Evolutionary conservation across 1,140 invertebrate genomes (phyloP).

Genomic region (Neodiprion fabricii): DNA sequence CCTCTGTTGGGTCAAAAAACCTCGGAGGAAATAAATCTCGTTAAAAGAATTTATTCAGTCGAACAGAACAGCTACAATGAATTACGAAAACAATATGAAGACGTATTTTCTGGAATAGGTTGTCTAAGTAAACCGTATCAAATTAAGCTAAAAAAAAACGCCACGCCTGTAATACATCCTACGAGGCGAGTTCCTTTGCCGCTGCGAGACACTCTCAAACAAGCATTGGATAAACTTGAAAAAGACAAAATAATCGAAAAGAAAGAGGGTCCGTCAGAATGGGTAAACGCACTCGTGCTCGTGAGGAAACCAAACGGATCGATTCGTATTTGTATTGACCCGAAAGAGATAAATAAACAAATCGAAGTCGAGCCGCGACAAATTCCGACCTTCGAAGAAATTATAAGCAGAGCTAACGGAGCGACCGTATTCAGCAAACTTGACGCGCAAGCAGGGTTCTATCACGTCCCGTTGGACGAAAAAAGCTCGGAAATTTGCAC

Average conservation of each 20-base stretch:
- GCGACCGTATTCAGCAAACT: slow-evolving; percentile 56
- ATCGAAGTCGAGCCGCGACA: slow-evolving; percentile 53
- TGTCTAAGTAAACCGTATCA: slow-evolving; percentile 18
- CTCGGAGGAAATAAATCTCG: slow-evolving; percentile 19
- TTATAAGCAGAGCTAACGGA: slow-evolving; percentile 47
- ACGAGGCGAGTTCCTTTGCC: slow-evolving; percentile 47
- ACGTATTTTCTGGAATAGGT: slow-evolving; percentile 31
- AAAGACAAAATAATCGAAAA: slow-evolving; percentile 40
- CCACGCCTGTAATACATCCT: slow-evolving; percentile 38
- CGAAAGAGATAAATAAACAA: slow-evolving; percentile 57
- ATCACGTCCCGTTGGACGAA: slow-evolving; percentile 50
- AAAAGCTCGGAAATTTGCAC: slow-evolving; percentile 46
- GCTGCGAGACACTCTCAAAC: slow-evolving; percentile 41
- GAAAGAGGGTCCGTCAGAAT: slow-evolving; percentile 52
- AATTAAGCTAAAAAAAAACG: slow-evolving; percentile 30
- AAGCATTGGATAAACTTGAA: slow-evolving; percentile 38
- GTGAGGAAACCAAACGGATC: slow-evolving; percentile 55
- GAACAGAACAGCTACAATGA: slow-evolving; percentile 15
- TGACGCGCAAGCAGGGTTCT: slow-evolving; percentile 58
- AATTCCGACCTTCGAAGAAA: slow-evolving; percentile 55
- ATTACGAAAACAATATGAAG: slow-evolving; percentile 20
- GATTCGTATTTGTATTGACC: slow-evolving; percentile 62
- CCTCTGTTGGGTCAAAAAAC: slow-evolving; percentile 18
- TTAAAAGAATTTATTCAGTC: slow-evolving; percentile 18
- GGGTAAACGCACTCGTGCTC: slow-evolving; percentile 58